Evolutionary conservation across 2,888 invertebrate genomes (phyloP).

Genomic region (Steinernema carpocapsae): DNA sequence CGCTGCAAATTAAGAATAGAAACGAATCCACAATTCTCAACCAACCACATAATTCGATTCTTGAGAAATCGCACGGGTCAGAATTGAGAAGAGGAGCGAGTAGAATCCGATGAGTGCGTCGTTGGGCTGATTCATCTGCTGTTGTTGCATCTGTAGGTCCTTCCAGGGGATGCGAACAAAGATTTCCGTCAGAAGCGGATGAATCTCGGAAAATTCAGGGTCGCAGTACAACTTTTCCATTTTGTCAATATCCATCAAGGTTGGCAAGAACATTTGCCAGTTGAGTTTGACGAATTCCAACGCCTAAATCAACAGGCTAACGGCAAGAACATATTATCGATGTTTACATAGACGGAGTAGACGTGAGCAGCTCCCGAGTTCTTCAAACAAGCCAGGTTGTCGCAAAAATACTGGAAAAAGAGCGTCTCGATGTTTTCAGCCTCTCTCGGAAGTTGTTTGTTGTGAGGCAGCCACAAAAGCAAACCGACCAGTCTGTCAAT

Average conservation of each 20-base stretch:
- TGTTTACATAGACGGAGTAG: constrained; percentile 45
- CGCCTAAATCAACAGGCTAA: constrained; percentile 47
- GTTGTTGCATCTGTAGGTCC: constrained; percentile 34
- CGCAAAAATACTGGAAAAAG: constrained; percentile 45
- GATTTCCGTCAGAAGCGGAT: constrained; percentile 59
- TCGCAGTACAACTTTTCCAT: constrained; percentile 46
- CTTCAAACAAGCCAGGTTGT: constrained; percentile 48
- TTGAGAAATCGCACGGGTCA: constrained; percentile 48
- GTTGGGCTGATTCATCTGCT: constrained; percentile 46
- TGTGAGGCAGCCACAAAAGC: constrained; percentile 57
- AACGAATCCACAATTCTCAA: neutral
- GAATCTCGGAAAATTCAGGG: constrained; percentile 52
- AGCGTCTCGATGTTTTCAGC: constrained; percentile 44
- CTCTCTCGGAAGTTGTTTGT: constrained; percentile 57
- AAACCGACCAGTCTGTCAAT: constrained; percentile 56
- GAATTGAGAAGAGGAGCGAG: constrained; percentile 52
- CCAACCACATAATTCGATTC: constrained; percentile 50
- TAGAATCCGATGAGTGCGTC: constrained; percentile 58
- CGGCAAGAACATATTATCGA: too few relatives aligned
- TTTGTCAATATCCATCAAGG: constrained; percentile 43
- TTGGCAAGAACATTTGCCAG: constrained; percentile 55
- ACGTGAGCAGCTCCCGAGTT: constrained; percentile 48
- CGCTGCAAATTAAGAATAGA: constrained; percentile 41
- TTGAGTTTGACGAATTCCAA: constrained; percentile 44
- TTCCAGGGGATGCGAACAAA: constrained; percentile 62